Percentiles rank a stretch among this genome's conserved stretches.
These are phyloP conservation scores for Liposcelis brunnea DNA, from an alignment of 2,888 invertebrate genomes.

Conservation along the genomic window DNA sequence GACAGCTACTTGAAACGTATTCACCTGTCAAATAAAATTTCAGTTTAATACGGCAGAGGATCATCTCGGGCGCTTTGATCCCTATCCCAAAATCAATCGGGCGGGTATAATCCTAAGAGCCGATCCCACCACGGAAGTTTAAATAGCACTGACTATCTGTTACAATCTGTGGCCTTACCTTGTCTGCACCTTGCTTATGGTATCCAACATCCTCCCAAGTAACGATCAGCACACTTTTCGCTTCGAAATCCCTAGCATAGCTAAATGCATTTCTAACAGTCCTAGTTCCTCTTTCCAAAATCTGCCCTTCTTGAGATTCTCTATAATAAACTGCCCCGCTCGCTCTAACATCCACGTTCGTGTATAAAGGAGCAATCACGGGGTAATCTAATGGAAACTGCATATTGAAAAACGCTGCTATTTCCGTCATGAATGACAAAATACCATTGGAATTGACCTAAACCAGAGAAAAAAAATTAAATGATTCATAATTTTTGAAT, in stretches of 20 bases:
- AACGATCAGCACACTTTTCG: slow-evolving; percentile 62
- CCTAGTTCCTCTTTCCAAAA: slow-evolving; percentile 37
- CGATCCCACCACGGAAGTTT: no score
- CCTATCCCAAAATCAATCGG: no score
- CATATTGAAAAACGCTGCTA: slow-evolving; percentile 68
- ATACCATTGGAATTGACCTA: slow-evolving; percentile 87
- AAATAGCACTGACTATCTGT: no score
- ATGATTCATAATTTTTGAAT: slow-evolving; percentile 12
- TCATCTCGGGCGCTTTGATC: no score
- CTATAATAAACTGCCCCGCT: slow-evolving; percentile 53
- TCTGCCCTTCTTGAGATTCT: slow-evolving; percentile 28
- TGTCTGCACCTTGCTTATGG: slow-evolving; percentile 44
- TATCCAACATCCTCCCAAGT: slow-evolving; percentile 86
- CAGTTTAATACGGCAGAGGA: no score
- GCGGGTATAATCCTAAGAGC: no score
- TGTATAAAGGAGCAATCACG: slow-evolving; percentile 76
- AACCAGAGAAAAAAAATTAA: slow-evolving; percentile 17
- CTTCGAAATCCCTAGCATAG: slow-evolving; percentile 51
- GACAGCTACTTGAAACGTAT: slow-evolving; percentile 72
- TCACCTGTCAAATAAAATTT: slow-evolving; percentile 37
- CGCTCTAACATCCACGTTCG: slow-evolving; percentile 69
- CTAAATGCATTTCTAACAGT: slow-evolving; percentile 58
- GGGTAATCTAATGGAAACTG: slow-evolving; percentile 82
- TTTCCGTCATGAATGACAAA: slow-evolving; percentile 74
- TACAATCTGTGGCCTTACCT: slow-evolving; percentile 25